Conservation (phyloP, 2,797 vertebrate species). For the Argyrosomus regius region DNA sequence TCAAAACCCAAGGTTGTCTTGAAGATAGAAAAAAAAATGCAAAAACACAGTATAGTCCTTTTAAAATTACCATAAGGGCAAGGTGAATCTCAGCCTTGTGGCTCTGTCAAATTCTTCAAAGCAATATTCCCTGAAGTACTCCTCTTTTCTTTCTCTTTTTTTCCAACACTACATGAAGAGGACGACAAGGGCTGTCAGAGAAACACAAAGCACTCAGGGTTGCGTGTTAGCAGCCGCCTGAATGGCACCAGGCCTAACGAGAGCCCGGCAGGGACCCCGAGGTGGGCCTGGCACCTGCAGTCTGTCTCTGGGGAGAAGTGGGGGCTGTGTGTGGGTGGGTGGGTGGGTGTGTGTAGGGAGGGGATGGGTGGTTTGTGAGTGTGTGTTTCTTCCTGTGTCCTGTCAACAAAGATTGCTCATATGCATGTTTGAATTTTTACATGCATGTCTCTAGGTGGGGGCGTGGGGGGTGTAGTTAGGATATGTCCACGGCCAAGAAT, state of each 20-base stretch:
- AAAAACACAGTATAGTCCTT: background rate
- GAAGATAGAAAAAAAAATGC: background rate
- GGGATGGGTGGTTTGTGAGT: conserved; percentile 10
- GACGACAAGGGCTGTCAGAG: conserved; percentile 74
- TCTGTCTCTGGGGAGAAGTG: conserved; percentile 59
- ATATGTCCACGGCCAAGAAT: background rate
- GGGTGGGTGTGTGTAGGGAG: conserved; percentile 1
- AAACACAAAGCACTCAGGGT: conserved; percentile 76
- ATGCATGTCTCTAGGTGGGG: background rate
- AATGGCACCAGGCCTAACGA: conserved; percentile 79
- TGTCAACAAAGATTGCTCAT: conserved; percentile 3
- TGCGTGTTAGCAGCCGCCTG: conserved; percentile 78
- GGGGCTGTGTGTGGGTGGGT: conserved; percentile 22
- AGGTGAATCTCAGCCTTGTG: conserved; percentile 41
- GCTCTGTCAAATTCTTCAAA: conserved; percentile 51
- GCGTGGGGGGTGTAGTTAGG: background rate
- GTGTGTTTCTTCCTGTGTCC: conserved; percentile 10
- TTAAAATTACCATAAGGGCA: conserved; percentile 11
- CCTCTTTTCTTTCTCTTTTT: conserved; percentile 26
- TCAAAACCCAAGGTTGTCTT: background rate
- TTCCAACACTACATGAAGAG: conserved; percentile 55
- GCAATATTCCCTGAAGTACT: conserved; percentile 61
- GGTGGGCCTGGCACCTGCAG: conserved; percentile 80
- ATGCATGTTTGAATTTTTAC: conserved; percentile 2
- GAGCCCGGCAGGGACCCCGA: conserved; percentile 77